Evolutionary conservation across 2,113 vertebrate genomes (phyloP), one percentile per base, ranked within the genome.

Genomic region (Corvus cornix): DNA sequence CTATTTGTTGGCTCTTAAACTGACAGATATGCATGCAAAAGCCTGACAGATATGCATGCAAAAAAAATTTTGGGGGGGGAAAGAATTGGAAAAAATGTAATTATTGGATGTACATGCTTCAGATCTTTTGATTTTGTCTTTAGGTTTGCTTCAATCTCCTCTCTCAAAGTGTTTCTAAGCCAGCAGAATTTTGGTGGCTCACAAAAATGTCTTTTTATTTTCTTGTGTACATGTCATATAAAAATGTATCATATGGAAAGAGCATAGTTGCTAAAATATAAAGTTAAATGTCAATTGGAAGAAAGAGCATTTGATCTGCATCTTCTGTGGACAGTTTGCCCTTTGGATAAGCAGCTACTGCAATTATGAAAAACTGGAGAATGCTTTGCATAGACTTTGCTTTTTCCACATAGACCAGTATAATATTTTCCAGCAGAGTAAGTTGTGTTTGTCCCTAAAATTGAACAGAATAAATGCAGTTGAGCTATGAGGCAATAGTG

Each of bases 211-310:
- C 41, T 89, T 90, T 94, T 93, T 89, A 87, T 39, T 69, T 90
- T 88, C 58, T 46, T 39, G 12, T 90, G 84, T 73, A 87, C 28
- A 14, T 52, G 20, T 76, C 83, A 72, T 37, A 62, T 69, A 89
- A 90, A 90, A 95, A 91, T 39, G 28, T 82, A 69, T 80, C 73
- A 49, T 63, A 75, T 75, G 84, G 83, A 91, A 89, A 93, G 30
- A 90, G 74, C 74, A 89, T 27, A 41, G 23, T 41, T 77, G 77
- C 63, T 72, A 63, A 87, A 86, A 79, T 69, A 84, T 49, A 75
- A 96, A 96, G 48, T 53, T 77, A 96, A 92, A 93, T 74, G 96
- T 93, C 95, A 96, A 30, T 80, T 88, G 81, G 64, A 92, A 93
- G 24, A 59, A 62, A 81, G 31, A 81, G 74, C 52, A 93, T 78